Evolutionary conservation across 2,113 vertebrate species (phyloP).

Genomic region (Pheucticus melanocephalus): DNA sequence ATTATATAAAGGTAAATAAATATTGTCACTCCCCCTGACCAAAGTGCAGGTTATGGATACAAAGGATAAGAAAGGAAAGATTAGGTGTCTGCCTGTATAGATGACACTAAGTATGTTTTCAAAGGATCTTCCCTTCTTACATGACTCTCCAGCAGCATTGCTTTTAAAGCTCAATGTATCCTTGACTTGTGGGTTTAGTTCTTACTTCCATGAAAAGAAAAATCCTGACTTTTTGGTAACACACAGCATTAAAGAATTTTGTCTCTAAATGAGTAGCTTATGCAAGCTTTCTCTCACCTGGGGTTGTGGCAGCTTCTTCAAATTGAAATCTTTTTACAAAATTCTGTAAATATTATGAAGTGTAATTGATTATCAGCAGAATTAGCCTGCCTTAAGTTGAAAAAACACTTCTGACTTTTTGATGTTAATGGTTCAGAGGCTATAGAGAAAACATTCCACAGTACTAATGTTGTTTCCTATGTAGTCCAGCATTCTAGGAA

Average conservation of each 20-base stretch:
- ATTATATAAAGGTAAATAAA: not conserved
- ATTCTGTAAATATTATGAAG: not conserved
- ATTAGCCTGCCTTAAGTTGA: not conserved
- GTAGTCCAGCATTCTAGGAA: not conserved
- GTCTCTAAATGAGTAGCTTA: not conserved
- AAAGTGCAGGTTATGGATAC: not conserved
- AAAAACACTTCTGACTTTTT: not conserved
- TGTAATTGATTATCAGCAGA: not conserved
- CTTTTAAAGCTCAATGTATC: not conserved
- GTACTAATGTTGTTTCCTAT: not conserved
- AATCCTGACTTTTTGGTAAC: not conserved
- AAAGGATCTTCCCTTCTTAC: not conserved
- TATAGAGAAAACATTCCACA: not conserved
- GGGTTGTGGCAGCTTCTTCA: not conserved
- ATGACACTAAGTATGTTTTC: not conserved
- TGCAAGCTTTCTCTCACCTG: not conserved
- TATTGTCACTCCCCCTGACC: not conserved
- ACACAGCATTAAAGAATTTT: not conserved
- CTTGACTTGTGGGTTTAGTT: not conserved
- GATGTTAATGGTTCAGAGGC: not conserved
- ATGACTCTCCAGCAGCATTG: not conserved
- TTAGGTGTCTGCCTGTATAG: not conserved
- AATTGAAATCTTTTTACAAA: not conserved
- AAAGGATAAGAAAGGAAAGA: not conserved
- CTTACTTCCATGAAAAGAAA: not conserved